A percentile compares a stretch with the other conserved stretches of the same genome.
phyloP scores from a whole-genome alignment of 2,888 invertebrate genomes.

The Hypercompe scribonia region DNA sequence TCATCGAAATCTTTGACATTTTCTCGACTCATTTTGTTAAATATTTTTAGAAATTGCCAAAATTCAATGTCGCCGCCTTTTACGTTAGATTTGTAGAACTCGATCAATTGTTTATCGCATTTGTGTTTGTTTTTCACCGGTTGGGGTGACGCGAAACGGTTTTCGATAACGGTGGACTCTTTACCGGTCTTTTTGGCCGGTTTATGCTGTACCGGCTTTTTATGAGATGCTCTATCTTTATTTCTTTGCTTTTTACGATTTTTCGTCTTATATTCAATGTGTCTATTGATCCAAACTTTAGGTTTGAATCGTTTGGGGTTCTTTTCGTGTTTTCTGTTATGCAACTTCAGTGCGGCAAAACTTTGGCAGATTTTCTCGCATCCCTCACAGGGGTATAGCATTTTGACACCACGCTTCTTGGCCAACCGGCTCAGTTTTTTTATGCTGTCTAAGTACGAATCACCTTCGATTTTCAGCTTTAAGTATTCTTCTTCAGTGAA shows the following conservation, averaged over 20 bases:
- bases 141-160: conserved; percentile 63
- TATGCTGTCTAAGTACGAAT: conserved; percentile 63
- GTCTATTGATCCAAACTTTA: conserved; percentile 69
- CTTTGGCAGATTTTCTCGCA: conserved; percentile 75
- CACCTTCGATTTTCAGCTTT: conserved; percentile 41
- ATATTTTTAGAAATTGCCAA: conserved; percentile 80
- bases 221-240: neutral
- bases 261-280: conserved; percentile 28
- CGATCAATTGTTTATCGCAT: conserved; percentile 69
- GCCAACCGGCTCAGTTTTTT: conserved; percentile 61
- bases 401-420: conserved; percentile 62
- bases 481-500: conserved; percentile 51
- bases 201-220: conserved; percentile 16
- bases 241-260: conserved; percentile 22
- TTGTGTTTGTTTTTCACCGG: conserved; percentile 72
- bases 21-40: conserved; percentile 72
- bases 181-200: conserved; percentile 7
- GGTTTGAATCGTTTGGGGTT: conserved; percentile 70
- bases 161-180: conserved; percentile 12
- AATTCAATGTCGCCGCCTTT: conserved; percentile 76
- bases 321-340: conserved; percentile 66
- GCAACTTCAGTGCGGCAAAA: conserved; percentile 68
- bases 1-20: conserved; percentile 71
- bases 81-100: conserved; percentile 73
- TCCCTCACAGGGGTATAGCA: conserved; percentile 71